Percentiles rank a stretch among this genome's conserved stretches.
These are phyloP conservation scores for Labeo calbasu DNA, from an alignment of 2,797 vertebrate species.

Conservation along the genomic window DNA sequence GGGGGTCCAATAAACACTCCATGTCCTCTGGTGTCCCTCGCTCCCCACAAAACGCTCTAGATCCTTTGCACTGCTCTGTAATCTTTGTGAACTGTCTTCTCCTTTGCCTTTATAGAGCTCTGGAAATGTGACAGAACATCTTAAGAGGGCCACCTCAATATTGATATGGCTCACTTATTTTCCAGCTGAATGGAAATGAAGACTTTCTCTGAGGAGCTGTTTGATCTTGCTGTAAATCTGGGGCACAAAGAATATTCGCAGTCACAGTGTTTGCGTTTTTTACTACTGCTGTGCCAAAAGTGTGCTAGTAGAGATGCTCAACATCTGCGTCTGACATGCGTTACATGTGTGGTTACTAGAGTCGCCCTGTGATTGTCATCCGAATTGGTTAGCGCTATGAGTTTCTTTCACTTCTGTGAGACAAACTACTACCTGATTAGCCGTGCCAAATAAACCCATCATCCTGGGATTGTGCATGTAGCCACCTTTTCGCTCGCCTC, in stretches of 20 bases:
- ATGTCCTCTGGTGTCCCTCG: constrained; percentile 47
- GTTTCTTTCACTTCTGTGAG: constrained; percentile 15
- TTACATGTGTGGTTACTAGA: constrained; percentile 9
- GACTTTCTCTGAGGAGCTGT: constrained; percentile 55
- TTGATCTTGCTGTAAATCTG: constrained; percentile 58
- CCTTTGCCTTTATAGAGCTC: constrained; percentile 43
- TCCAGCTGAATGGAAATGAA: constrained; percentile 63
- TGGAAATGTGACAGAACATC: constrained; percentile 54
- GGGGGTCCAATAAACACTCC: constrained; percentile 64
- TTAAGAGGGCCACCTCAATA: constrained; percentile 57
- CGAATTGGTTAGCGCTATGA: constrained; percentile 12
- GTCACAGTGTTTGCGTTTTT: constrained; percentile 37
- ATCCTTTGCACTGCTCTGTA: constrained; percentile 60
- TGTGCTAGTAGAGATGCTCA: constrained; percentile 16
- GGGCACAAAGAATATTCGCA: constrained; percentile 42
- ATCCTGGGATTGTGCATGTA: constrained; percentile 63
- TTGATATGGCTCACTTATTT: constrained; percentile 63
- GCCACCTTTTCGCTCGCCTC: constrained; percentile 7
- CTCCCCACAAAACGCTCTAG: constrained; percentile 44
- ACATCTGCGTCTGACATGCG: constrained; percentile 17
- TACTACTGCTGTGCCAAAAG: not conserved
- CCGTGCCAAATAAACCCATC: constrained; percentile 79
- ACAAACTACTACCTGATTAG: constrained; percentile 34
- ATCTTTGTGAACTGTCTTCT: constrained; percentile 73
- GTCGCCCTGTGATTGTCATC: constrained; percentile 16